Evolutionary conservation across 1,140 invertebrate genomes (phyloP), one percentile per base, ranked within the genome.

Genomic region (Cotesia chilonis): DNA sequence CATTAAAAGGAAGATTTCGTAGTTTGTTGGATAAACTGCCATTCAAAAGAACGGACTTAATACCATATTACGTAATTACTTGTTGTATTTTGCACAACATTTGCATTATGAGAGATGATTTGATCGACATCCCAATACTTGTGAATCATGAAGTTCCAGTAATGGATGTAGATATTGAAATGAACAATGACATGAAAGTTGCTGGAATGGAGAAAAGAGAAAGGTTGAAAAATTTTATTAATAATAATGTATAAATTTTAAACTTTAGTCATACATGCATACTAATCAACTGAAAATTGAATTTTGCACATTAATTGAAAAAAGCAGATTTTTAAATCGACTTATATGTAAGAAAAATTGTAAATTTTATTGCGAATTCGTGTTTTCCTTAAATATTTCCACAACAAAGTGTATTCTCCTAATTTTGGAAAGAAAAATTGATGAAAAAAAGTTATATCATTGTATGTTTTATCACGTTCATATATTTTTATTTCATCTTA

Each of bases 81-180:
- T 67, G 64, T 36, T 74, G 73, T 59, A 38, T 74, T 52, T 20
- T 74, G 17, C 73, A 74, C 20, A 74, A 74, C 38, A 51, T 74
- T 67, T 74, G 73, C 28, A 38, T 70, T 4, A 60, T 68, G 59
- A 35, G n/a, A n/a, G 37, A 68, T 41, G 65, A 72, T 69, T 51
- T 61, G 2, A 52, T 61, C 12, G 59, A 70, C 20, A 61, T 70
- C 9, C 68, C 68, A 17, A 61, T 70, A 10, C 36, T 70, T 51
- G 57, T 70, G 73, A 79, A 65, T 47, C 4, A 65, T 37, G 14
- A 65, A n/a, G 1, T 64, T 38, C 61, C 61, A 38, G 37, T 12
- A 1, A 10, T 35, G n/a, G 14, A 17, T 60, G 14, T 60, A 10
- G 3, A 17, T 28, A 35, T 35, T 4, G 59, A 60, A 60, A 3